Conservation (phyloP, 35 echinoderm and acorn worm genomes). For the Lytechinus pictus region DNA sequence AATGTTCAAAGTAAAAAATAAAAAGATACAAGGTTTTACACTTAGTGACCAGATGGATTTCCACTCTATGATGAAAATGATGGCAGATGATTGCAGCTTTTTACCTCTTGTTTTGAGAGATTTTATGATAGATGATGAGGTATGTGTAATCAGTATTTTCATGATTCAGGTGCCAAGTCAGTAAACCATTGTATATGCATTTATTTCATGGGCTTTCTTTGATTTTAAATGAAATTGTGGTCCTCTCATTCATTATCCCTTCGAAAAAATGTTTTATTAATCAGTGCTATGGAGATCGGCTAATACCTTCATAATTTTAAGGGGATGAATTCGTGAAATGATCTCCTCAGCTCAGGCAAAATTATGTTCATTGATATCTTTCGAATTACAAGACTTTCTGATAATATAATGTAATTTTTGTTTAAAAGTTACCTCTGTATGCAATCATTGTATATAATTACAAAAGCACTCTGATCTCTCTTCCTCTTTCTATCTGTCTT, state of each 20-base stretch:
- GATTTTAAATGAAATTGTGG: background rate
- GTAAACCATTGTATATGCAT: background rate
- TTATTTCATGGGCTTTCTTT: background rate
- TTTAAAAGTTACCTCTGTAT: background rate
- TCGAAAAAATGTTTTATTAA: background rate
- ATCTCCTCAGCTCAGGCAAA: background rate
- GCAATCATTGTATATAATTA: background rate
- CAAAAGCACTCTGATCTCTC: background rate
- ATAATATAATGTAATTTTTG: background rate
- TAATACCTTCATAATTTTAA: background rate
- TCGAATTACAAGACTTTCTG: background rate
- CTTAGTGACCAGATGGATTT: too few species aligned
- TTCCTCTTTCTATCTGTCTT: background rate
- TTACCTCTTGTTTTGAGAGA: background rate
- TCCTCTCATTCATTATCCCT: background rate
- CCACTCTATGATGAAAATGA: background rate
- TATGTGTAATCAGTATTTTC: background rate
- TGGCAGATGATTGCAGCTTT: background rate
- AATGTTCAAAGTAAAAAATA: too few species aligned
- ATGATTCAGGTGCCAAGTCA: background rate
- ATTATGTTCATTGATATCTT: background rate
- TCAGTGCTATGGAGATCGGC: background rate
- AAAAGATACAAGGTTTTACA: too few species aligned
- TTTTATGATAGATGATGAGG: constrained; percentile 1
- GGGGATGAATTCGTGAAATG: background rate